Evolutionary conservation across 2,888 invertebrate species (phyloP).

Genomic region (Terebella lapidaria): DNA sequence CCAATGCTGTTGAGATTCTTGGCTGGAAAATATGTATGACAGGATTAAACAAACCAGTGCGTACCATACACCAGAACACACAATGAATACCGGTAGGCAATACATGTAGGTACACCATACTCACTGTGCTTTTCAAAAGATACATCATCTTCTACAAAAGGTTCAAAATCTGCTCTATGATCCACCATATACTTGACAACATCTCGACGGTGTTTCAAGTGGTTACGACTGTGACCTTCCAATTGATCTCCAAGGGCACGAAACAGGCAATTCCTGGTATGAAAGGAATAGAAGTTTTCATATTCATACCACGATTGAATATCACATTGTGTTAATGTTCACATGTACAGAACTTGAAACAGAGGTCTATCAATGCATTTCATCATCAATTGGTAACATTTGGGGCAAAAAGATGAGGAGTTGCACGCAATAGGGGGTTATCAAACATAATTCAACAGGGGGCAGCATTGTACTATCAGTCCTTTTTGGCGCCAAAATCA

Average conservation of each 20-base stretch:
- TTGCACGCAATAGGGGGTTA: too few species aligned
- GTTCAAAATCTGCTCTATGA: constrained; percentile 55
- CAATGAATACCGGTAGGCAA: not conserved
- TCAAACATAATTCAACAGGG: too few species aligned
- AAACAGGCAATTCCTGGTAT: constrained; percentile 57
- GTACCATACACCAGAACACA: not conserved
- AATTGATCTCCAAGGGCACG: constrained; percentile 57
- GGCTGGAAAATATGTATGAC: not conserved
- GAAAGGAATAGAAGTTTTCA: too few species aligned
- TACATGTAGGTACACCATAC: too few species aligned
- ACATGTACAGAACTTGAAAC: not conserved
- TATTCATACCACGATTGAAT: not conserved
- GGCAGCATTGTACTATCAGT: too few species aligned
- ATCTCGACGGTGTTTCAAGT: constrained; percentile 53
- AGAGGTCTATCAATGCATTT: not conserved
- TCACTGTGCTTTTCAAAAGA: constrained; percentile 56
- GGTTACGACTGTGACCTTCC: constrained; percentile 54
- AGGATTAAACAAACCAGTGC: not conserved
- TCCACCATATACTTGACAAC: constrained; percentile 55
- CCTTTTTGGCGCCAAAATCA: too few species aligned
- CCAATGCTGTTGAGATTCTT: constrained; percentile 50
- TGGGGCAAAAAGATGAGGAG: too few species aligned
- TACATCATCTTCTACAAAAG: constrained; percentile 57
- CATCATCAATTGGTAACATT: too few species aligned
- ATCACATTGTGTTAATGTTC: not conserved